These are phyloP conservation scores for Gymnocephalus cernua DNA, from an alignment of 2,113 vertebrate species.

Conservation along the genomic window DNA sequence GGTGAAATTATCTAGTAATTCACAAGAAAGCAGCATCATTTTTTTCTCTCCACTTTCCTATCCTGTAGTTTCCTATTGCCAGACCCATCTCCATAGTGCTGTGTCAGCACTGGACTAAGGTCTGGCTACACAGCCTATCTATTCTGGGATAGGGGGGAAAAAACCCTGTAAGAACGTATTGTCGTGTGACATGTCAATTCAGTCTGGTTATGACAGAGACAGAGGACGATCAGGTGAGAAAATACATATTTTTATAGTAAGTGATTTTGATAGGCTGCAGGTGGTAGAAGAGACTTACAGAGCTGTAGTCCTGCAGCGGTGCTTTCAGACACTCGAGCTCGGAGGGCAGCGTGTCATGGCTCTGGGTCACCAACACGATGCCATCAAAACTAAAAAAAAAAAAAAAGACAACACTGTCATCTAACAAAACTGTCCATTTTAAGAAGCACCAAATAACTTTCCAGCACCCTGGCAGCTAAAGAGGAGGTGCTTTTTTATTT, in stretches of 20 bases:
- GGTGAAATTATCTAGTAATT: too few relatives aligned
- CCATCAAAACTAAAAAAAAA: constrained; percentile 81
- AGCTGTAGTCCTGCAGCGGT: constrained; percentile 81
- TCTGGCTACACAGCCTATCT: too few relatives aligned
- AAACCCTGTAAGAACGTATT: neutral
- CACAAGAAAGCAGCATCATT: neutral
- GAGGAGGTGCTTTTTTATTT: neutral
- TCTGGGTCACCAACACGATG: constrained; percentile 82
- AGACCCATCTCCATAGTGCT: too few relatives aligned
- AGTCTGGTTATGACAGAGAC: neutral
- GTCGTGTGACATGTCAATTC: neutral
- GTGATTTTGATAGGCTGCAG: neutral
- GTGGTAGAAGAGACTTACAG: constrained; percentile 67
- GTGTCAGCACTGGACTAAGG: too few relatives aligned
- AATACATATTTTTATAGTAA: too few relatives aligned
- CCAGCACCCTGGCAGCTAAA: neutral
- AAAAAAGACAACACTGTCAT: neutral
- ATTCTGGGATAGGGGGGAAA: too few relatives aligned
- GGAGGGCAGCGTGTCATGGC: constrained; percentile 72
- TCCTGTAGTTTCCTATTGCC: too few relatives aligned
- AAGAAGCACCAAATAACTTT: neutral
- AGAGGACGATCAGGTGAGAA: neutral
- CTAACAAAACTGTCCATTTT: neutral
- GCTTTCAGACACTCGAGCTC: constrained; percentile 79
- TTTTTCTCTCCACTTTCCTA: too few relatives aligned